Percentiles rank a stretch among this genome's conserved stretches.
Conservation (phyloP, 2,113 vertebrate species). For the Stictonetta naevosa region DNA sequence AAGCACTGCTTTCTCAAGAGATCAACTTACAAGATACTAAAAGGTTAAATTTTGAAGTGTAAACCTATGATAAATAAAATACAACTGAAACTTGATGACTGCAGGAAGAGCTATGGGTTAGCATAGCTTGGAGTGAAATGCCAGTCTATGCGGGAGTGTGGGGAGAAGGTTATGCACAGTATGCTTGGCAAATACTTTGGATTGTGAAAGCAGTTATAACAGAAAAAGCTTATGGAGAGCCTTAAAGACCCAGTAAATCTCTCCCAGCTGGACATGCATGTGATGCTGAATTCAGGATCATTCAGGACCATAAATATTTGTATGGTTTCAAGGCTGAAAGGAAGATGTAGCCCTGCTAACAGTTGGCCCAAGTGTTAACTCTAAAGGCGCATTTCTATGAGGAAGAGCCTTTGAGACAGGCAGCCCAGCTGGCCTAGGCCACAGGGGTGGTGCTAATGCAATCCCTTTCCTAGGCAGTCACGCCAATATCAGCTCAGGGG, state of each 20-base stretch:
- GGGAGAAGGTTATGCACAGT: neutral
- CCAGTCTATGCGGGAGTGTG: neutral
- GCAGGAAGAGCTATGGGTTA: conserved; percentile 12
- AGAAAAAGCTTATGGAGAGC: neutral
- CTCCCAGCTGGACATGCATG: neutral
- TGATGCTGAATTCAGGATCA: neutral
- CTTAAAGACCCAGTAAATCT: neutral
- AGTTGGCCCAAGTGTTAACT: neutral
- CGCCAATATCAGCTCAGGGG: neutral
- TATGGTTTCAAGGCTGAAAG: neutral
- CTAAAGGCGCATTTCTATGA: neutral
- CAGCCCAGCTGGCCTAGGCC: neutral
- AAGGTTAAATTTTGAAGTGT: conserved; percentile 25
- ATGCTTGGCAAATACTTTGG: neutral
- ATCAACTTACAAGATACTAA: neutral
- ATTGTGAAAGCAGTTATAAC: neutral
- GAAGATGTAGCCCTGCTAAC: neutral
- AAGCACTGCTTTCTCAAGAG: neutral
- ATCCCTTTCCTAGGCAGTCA: neutral
- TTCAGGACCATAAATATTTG: no score
- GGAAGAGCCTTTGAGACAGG: neutral
- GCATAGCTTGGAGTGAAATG: neutral
- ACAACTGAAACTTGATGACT: neutral
- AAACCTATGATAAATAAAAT: conserved; percentile 31
- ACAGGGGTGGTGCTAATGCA: neutral